Conservation (phyloP, 2,113 vertebrate species). For the Nymphicus hollandicus region DNA sequence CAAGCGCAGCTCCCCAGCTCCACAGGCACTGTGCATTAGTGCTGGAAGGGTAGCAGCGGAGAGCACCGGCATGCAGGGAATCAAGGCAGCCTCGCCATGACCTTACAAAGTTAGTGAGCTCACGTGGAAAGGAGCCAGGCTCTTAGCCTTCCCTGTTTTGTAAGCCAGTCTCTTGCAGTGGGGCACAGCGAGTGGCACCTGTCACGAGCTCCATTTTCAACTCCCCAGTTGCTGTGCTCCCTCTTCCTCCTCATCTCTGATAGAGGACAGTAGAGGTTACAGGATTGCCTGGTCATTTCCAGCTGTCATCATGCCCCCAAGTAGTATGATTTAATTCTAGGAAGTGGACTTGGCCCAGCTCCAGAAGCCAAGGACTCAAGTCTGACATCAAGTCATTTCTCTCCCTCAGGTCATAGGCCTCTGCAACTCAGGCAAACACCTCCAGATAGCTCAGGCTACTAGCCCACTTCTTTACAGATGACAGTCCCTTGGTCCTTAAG, state of each 20-base stretch:
- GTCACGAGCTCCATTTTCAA: neutral
- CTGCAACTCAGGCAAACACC: neutral
- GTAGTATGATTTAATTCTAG: neutral
- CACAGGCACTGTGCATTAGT: neutral
- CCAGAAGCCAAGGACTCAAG: neutral
- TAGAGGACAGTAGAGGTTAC: neutral
- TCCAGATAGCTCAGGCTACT: neutral
- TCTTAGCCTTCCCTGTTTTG: neutral
- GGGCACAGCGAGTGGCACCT: rapidly evolving
- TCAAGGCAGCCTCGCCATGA: neutral
- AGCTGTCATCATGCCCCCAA: neutral
- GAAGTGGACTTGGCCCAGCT: neutral
- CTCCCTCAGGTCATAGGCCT: neutral
- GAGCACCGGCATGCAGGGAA: rapidly evolving
- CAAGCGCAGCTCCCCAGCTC: neutral
- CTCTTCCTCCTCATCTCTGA: neutral
- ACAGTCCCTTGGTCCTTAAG: neutral
- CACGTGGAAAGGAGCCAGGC: neutral
- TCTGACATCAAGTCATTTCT: neutral
- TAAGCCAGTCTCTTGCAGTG: neutral
- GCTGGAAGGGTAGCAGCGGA: neutral
- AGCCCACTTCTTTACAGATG: neutral
- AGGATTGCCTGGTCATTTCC: neutral
- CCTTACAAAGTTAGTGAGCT: neutral
- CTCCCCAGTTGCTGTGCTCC: neutral